Percentiles rank a stretch among this genome's conserved stretches.
phyloP scores from a whole-genome alignment of 2,797 vertebrate genomes.

The Poecilia gillii region DNA sequence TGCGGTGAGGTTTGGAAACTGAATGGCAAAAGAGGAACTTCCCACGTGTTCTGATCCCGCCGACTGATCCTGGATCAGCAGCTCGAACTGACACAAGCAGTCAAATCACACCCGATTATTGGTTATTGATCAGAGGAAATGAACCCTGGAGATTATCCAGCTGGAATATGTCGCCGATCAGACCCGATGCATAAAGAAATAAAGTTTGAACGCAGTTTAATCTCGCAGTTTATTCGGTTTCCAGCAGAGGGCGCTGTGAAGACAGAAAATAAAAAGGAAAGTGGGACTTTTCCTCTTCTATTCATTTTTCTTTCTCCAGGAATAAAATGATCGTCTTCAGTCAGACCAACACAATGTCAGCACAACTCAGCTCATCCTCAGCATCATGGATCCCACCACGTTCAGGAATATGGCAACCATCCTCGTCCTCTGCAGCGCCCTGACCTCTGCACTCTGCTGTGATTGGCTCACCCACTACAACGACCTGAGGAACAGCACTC shows the following conservation, averaged over 20 bases:
- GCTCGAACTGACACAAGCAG: not conserved
- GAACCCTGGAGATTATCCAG: too few relatives aligned
- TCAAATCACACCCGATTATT: not conserved
- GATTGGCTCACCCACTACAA: slow-evolving; percentile 44
- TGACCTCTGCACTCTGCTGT: slow-evolving; percentile 35
- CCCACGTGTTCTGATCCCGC: not conserved
- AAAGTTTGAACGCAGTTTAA: not conserved
- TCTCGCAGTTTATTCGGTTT: not conserved
- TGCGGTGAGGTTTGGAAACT: not conserved
- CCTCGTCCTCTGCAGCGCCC: slow-evolving; percentile 7
- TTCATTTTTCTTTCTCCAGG: not conserved
- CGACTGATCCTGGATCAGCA: not conserved
- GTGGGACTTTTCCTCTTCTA: not conserved
- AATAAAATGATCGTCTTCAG: not conserved
- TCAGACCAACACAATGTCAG: not conserved
- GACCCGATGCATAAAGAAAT: not conserved
- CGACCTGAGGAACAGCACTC: slow-evolving; percentile 21
- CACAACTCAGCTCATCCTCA: not conserved
- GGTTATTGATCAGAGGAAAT: not conserved
- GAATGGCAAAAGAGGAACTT: not conserved
- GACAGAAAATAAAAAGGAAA: not conserved
- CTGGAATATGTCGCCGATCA: not conserved
- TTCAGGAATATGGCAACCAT: not conserved
- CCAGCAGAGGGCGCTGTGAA: not conserved
- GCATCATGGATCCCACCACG: slow-evolving; percentile 10